These are phyloP conservation scores for Antedon mediterranea DNA, from an alignment of 53 echinoderm and acorn worm genomes.

Conservation along the genomic window DNA sequence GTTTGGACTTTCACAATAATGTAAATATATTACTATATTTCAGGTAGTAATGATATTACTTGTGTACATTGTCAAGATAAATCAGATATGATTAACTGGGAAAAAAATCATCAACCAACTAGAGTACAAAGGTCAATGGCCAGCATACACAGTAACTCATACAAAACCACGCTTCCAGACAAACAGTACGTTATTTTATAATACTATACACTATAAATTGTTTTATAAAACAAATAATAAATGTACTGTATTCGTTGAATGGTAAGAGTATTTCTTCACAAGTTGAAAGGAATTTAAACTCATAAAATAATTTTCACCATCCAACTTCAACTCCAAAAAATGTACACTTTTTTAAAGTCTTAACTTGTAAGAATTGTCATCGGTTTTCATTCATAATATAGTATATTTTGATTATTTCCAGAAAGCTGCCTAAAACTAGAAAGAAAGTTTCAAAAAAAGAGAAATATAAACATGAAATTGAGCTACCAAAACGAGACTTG, in stretches of 20 bases:
- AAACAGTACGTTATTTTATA: constrained; percentile 56
- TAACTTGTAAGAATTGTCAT: too few species aligned
- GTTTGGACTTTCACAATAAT: too few species aligned
- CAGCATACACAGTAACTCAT: constrained; percentile 48
- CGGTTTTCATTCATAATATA: too few species aligned
- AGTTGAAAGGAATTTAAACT: too few species aligned
- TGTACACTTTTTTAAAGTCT: too few species aligned
- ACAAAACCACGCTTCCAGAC: constrained; percentile 58
- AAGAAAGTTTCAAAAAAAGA: not conserved
- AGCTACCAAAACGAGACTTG: constrained; percentile 50
- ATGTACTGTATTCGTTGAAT: too few species aligned
- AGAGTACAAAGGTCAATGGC: constrained; percentile 63
- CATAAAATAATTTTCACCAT: too few species aligned
- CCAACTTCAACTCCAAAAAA: too few species aligned
- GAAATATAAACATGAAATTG: not conserved
- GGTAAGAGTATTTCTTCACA: too few species aligned
- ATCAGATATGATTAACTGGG: constrained; percentile 74
- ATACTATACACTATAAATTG: too few species aligned
- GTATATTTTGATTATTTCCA: too few species aligned
- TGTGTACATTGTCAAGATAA: constrained; percentile 91
- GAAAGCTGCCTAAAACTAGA: not conserved
- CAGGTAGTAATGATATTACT: constrained; percentile 66
- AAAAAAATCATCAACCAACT: constrained; percentile 69
- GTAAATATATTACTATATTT: constrained; percentile 9
- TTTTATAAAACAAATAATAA: too few species aligned